phyloP scores from a whole-genome alignment of 1,140 invertebrate genomes.

The Bradynema listronoti region DNA sequence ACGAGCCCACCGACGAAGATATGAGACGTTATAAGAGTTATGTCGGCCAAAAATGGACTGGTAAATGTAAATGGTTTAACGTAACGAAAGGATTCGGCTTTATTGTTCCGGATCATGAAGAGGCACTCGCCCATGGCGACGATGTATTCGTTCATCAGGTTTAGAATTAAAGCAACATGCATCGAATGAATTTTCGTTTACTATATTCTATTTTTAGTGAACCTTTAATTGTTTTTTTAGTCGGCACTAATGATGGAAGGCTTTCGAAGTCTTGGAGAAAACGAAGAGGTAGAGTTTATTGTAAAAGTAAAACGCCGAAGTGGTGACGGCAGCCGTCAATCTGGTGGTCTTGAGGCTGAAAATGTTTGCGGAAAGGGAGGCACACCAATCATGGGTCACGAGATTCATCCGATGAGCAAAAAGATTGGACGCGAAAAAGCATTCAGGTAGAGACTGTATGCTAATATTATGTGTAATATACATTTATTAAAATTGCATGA shows the following conservation, averaged over 20 bases:
- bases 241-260: slow-evolving; percentile 23
- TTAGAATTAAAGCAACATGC: no score
- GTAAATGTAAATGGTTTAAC: slow-evolving; percentile 24
- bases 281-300: slow-evolving; percentile 25
- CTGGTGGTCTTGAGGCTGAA: slow-evolving; percentile 23
- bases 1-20: slow-evolving; percentile 21
- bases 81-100: slow-evolving; percentile 29
- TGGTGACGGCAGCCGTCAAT: no score
- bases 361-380: slow-evolving; percentile 21
- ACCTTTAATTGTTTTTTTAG: slow-evolving; percentile 8
- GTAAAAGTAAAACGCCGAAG: slow-evolving; percentile 19
- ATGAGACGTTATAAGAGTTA: slow-evolving; percentile 22
- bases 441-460: slow-evolving; percentile 7
- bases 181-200: neutral
- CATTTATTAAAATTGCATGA: neutral
- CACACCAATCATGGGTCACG: slow-evolving; percentile 6
- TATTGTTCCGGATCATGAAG: slow-evolving; percentile 21
- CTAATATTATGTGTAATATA: neutral
- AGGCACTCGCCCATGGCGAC: slow-evolving; percentile 22
- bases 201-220: neutral
- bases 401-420: slow-evolving; percentile 22
- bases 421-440: slow-evolving; percentile 20
- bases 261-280: slow-evolving; percentile 21
- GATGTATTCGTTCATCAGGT: slow-evolving; percentile 26
- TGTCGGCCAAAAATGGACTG: slow-evolving; percentile 28